phyloP scores from a whole-genome alignment of 2,888 invertebrate genomes.

The Clostera curtula region DNA sequence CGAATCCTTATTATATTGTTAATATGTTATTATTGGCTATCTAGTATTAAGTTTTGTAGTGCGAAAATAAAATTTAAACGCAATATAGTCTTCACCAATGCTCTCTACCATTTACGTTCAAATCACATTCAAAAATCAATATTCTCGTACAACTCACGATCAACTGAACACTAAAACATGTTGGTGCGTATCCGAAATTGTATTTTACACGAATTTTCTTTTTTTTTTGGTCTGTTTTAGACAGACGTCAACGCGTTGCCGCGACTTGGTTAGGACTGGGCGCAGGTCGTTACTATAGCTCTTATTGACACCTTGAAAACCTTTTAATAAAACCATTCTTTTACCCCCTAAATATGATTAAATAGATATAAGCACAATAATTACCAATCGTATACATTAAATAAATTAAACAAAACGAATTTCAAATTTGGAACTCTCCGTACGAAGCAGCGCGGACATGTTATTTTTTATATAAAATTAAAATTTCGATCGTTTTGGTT shows the following conservation, averaged over 20 bases:
- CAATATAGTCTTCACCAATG: constrained; percentile 41
- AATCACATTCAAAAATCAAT: constrained; percentile 26
- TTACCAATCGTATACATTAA: constrained; percentile 1
- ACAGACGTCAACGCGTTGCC: constrained; percentile 53
- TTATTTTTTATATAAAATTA: neutral
- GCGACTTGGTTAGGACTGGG: constrained; percentile 56
- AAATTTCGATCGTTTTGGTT: neutral
- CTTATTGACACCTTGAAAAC: constrained; percentile 42
- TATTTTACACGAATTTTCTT: constrained; percentile 35
- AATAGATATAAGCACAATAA: neutral
- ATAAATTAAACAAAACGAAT: constrained; percentile 4
- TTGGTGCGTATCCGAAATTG: constrained; percentile 36
- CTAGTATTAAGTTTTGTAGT: constrained; percentile 33
- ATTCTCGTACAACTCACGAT: constrained; percentile 27
- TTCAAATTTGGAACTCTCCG: constrained; percentile 5
- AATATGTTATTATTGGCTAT: constrained; percentile 25
- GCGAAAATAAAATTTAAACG: constrained; percentile 48
- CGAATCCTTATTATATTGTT: too few relatives aligned
- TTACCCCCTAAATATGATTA: constrained; percentile 7
- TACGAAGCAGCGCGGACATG: neutral
- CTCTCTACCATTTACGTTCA: constrained; percentile 24
- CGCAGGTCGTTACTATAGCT: constrained; percentile 39
- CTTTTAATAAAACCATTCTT: constrained; percentile 24
- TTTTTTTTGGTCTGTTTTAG: constrained; percentile 27
- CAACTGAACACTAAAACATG: constrained; percentile 43